Conservation (phyloP, 2,888 invertebrate species). For the Odontomyia ornata region DNA sequence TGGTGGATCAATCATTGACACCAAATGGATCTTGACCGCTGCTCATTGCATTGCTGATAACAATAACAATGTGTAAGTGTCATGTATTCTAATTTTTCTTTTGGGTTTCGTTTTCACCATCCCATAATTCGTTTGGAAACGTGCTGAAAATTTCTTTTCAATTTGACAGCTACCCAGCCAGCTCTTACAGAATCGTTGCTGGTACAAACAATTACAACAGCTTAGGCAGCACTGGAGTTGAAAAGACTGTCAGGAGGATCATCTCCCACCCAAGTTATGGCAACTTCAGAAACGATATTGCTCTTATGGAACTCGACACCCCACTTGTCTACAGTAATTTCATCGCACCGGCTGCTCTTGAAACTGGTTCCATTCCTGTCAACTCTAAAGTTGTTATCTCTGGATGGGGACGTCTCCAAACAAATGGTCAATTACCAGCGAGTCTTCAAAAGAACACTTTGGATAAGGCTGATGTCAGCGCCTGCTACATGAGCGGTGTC, state of each 20-base stretch:
- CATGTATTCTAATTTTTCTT: no score
- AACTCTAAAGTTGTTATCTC: constrained; percentile 54
- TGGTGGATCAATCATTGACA: constrained; percentile 58
- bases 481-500: constrained; percentile 48
- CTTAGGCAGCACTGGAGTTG: constrained; percentile 57
- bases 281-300: constrained; percentile 56
- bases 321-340: constrained; percentile 53
- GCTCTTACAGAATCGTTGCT: constrained; percentile 56
- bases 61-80: constrained; percentile 55
- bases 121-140: no score
- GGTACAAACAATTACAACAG: constrained; percentile 57
- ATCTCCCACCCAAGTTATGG: constrained; percentile 55
- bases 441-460: constrained; percentile 55
- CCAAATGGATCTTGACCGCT: constrained; percentile 59
- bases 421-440: constrained; percentile 53
- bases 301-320: constrained; percentile 56
- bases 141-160: background rate
- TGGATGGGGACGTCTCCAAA: constrained; percentile 58
- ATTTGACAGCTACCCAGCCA: constrained; percentile 55
- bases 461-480: constrained; percentile 52
- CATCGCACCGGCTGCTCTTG: constrained; percentile 55
- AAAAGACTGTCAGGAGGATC: constrained; percentile 54
- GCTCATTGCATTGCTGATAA: constrained; percentile 57
- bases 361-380: constrained; percentile 52
- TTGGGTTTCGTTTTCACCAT: background rate